A percentile compares a stretch with the other conserved stretches of the same genome.
Conservation (phyloP, 35 echinoderm and acorn worm genomes). For the Stichopus chloronotus region DNA sequence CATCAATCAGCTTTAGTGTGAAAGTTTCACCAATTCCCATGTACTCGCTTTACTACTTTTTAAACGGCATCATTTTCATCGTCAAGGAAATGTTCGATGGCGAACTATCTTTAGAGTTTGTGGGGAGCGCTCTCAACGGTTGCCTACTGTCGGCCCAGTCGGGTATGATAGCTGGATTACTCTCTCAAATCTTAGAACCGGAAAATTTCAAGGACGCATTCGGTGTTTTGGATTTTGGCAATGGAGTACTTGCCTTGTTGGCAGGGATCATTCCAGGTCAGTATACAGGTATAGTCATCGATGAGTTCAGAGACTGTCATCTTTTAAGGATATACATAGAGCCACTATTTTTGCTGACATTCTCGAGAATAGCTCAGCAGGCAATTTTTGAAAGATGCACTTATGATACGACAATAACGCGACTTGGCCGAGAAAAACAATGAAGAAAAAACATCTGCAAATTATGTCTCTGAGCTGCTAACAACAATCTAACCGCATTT, state of each 20-base stretch:
- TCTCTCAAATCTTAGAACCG: neutral
- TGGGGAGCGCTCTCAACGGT: constrained; percentile 9
- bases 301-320: no score
- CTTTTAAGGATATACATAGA: no score
- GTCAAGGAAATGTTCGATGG: neutral
- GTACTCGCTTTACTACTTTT: neutral
- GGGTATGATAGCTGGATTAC: constrained; percentile 32
- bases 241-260: constrained; percentile 25
- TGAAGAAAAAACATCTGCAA: no score
- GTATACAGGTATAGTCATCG: neutral
- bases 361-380: no score
- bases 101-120: neutral
- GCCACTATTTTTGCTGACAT: no score
- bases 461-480: no score
- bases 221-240: constrained; percentile 24
- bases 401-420: no score
- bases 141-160: constrained; percentile 32
- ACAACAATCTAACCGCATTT: no score
- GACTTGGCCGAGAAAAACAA: no score
- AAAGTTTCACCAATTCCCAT: neutral
- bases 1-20: neutral
- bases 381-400: no score
- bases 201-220: neutral
- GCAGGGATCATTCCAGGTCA: constrained; percentile 17
- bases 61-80: constrained; percentile 2